phyloP scores from a whole-genome alignment of 92 coral and sea anemone species.

The Actinernus sp. region DNA sequence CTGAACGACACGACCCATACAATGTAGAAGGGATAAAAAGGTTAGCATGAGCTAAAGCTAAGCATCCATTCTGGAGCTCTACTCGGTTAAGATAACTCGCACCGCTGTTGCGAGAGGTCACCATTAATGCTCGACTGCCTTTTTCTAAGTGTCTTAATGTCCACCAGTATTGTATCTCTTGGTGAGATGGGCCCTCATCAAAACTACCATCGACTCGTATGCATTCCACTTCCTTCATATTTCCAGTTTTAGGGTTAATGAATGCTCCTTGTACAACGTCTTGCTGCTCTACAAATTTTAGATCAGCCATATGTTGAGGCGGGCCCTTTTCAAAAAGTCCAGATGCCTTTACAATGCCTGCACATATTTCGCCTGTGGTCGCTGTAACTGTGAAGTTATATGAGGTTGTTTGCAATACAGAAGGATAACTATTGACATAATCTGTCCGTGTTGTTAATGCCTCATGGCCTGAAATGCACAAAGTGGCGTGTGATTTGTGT shows the following conservation, averaged over 20 bases:
- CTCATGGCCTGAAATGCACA: conserved; percentile 58
- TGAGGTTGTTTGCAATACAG: conserved; percentile 70
- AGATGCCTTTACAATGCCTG: conserved; percentile 72
- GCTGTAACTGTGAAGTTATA: conserved; percentile 69
- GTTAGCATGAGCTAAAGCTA: conserved; percentile 65
- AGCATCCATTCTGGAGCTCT: conserved; percentile 74
- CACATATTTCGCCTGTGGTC: conserved; percentile 69
- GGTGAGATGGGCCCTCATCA: conserved; percentile 71
- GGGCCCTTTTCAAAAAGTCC: conserved; percentile 45
- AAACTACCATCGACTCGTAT: conserved; percentile 60
- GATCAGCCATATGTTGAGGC: conserved; percentile 70
- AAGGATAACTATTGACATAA: conserved; percentile 65
- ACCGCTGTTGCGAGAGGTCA: conserved; percentile 65
- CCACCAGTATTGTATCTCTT: conserved; percentile 74
- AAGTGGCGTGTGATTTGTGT: conserved; percentile 56
- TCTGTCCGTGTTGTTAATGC: conserved; percentile 64
- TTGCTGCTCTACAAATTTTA: conserved; percentile 32
- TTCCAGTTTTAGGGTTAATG: conserved; percentile 37
- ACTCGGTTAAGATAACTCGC: conserved; percentile 68
- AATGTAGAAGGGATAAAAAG: conserved; percentile 80
- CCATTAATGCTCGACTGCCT: conserved; percentile 23
- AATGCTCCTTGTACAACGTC: conserved; percentile 50
- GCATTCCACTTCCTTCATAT: conserved; percentile 61
- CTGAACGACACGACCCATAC: conserved; percentile 47
- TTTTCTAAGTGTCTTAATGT: conserved; percentile 31